Conservation (phyloP, 2,888 invertebrate genomes). For the Dolomedes plantarius region DNA sequence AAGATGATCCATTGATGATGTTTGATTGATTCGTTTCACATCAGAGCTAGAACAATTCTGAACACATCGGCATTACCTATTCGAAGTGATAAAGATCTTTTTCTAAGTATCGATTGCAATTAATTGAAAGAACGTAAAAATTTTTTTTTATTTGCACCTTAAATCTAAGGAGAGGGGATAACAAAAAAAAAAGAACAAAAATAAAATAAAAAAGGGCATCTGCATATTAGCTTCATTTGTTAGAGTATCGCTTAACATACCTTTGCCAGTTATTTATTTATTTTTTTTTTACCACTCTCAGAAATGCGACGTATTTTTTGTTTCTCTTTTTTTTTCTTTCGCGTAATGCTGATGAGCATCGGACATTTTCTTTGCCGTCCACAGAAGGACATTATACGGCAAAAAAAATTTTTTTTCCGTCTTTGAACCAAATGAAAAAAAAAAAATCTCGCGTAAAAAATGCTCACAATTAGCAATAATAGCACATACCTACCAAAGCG, state of each 20-base stretch:
- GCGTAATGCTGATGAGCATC: constrained; percentile 55
- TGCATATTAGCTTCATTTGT: constrained; percentile 69
- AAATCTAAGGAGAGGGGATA: not conserved
- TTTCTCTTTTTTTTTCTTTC: not conserved
- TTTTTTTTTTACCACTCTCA: constrained; percentile 16
- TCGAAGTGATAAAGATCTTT: not conserved
- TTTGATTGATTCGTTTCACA: too few relatives aligned
- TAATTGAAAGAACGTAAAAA: not conserved
- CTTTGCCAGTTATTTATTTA: constrained; percentile 42
- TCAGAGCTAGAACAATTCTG: too few relatives aligned
- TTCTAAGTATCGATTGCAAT: not conserved
- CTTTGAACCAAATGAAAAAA: constrained; percentile 44
- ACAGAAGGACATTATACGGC: not conserved
- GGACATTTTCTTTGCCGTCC: constrained; percentile 35
- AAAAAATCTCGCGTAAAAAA: constrained; percentile 45
- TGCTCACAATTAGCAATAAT: constrained; percentile 69
- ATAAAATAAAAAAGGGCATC: not conserved
- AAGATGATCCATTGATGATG: too few relatives aligned
- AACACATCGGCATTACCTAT: not conserved
- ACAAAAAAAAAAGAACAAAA: not conserved
- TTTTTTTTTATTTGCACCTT: not conserved
- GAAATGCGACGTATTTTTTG: constrained; percentile 14
- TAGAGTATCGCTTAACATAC: constrained; percentile 69
- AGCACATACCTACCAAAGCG: constrained; percentile 62
- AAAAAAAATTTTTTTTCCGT: constrained; percentile 37